phyloP scores from a whole-genome alignment of 2,113 vertebrate species.

The Athene noctua region DNA sequence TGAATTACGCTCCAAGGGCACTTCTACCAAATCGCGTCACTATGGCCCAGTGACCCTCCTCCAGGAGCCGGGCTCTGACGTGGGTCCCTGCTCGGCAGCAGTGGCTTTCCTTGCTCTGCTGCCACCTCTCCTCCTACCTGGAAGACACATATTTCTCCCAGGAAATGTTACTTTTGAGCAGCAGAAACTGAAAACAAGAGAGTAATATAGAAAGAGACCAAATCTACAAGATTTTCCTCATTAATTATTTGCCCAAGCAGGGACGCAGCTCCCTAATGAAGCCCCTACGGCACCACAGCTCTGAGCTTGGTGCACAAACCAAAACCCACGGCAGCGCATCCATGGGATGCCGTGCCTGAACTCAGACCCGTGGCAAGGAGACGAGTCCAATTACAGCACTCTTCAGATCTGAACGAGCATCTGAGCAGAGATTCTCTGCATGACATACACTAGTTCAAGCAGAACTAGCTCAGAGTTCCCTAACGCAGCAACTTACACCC shows the following conservation, averaged over 20 bases:
- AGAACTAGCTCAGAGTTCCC: background rate
- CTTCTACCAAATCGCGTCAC: background rate
- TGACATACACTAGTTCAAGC: no score
- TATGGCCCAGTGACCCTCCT: background rate
- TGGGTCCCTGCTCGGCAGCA: background rate
- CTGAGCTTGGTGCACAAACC: accelerated
- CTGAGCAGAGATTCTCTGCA: background rate
- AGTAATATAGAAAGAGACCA: background rate
- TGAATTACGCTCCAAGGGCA: background rate
- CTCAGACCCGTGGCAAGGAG: background rate
- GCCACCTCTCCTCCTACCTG: background rate
- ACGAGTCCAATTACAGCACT: background rate
- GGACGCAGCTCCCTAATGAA: background rate
- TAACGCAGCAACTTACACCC: background rate
- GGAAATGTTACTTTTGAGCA: background rate
- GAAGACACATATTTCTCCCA: accelerated
- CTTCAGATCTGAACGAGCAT: no score
- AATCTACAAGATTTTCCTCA: background rate
- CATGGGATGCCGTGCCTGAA: background rate
- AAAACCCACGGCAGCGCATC: accelerated
- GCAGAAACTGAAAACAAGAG: background rate
- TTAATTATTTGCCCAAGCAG: background rate
- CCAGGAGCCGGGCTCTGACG: background rate
- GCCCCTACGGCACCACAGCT: background rate
- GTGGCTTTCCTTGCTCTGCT: background rate